Base-by-base conservation (phyloP, 2,888 invertebrate genomes). In the Eucera pruinosa region DNA sequence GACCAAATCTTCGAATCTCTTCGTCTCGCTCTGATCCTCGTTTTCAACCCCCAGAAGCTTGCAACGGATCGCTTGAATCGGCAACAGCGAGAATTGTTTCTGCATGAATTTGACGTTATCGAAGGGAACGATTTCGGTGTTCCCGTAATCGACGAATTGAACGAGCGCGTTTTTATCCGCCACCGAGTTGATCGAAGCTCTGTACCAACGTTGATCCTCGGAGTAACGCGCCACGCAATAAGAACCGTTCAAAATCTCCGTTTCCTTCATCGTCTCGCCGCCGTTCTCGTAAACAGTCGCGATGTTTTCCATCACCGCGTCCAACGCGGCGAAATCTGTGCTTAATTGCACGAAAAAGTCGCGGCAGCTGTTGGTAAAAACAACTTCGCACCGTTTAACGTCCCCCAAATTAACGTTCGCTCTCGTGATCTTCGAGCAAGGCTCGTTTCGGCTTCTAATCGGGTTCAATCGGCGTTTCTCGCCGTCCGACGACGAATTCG, bases 101-200 rank as follows among this genome's bases (percentile, higher is more conserved):
- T 87, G 83, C 7, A 90, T 82, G 18, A 83, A 90, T 80, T 93
- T 95, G 1, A 95, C 86, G 18, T 93, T 93, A 11, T 89, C 93
- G 75, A 90, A 93, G 0, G 93, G 81, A 0, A 96, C 89, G 4
- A 90, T 90, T 90, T 96, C 96, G 0, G 92, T 91, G 90, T 96
- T 96, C 54, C 96, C 97, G 81, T 96, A 97, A 90, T 97, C 97
- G 0, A 95, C 88, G 87, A 94, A 97, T 13, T 94, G 93, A 0
- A 96, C 94, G 45, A 91, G 93, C 11, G 93, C 94, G n/a, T 90
- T 91, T 0, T 91, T 90, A 48, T 93, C 93, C 72, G 92, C 92
- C 45, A 93, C 69, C 30, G 95, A 93, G 72, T 94, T 93, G 5
- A 92, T 80, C 1, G 84, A 25, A 0, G 95, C 96, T 66, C 96